Evolutionary conservation across 2,113 vertebrate species (phyloP), one percentile per base, ranked within the genome.

Genomic region (Xyliphius kryptos): DNA sequence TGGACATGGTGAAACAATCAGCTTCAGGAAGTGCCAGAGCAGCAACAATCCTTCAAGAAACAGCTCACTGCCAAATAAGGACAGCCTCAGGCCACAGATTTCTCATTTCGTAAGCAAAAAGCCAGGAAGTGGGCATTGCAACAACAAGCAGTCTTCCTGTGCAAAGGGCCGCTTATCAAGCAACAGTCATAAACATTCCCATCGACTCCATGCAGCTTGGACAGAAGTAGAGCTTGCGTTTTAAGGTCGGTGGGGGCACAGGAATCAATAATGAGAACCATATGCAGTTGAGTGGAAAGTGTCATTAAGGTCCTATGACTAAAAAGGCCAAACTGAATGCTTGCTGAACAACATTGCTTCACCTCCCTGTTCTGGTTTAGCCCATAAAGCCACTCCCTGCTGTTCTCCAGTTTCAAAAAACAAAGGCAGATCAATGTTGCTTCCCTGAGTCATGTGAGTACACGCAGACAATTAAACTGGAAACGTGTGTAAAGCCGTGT

Each of bases 231-330:
- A 44, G 17, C 48, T 43, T 3, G 9, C 20, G 17, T 50, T 56
- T 56, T 32, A 17, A 16, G 48, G 44, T 6, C 9, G 52, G 26
- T 40, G 56, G 60, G 55, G 56, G 50, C 21, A 70, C 40, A 55
- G 49, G 40, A 58, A 67, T 65, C 70, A 74, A 75, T 73, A 74
- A 75, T 73, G 57, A 78, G 19, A 76, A 70, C 66, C 76, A 78
- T 40, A 74, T 74, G 73, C 55, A 69, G 41, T 50, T 59, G 51
- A 49, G 26, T 43, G 26, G 52, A 37, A 41, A 41, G 43, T 56
- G 36, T n/a, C 14, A 56, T 56, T 60, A 61, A 48, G 61, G 40
- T 14, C 44, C 38, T 52, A n/a, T 60, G 50, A 21, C 15, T 43
- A 37, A 51, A 44, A 52, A 20, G 46, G 11, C 21, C 13, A 16